A percentile compares a stretch with the other conserved stretches of the same genome.
phyloP scores from a whole-genome alignment of 2,888 invertebrate species.

The Lycocerus yunnanus region DNA sequence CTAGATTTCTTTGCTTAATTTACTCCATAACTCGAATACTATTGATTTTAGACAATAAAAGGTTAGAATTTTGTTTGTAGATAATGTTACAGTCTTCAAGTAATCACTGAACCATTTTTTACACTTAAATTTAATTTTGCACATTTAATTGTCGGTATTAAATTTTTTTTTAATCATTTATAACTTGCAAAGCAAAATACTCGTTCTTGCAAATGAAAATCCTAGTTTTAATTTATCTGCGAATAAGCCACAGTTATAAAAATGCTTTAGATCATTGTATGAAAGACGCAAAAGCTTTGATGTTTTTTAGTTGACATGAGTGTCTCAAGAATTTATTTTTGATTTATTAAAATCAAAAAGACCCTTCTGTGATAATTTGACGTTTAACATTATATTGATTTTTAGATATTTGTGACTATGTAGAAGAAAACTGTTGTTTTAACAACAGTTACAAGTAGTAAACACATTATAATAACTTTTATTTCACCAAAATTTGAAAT shows the following conservation, averaged over 20 bases:
- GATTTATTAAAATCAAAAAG: not conserved
- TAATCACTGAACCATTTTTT: too few species aligned
- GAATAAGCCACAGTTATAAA: not conserved
- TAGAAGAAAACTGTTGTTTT: not conserved
- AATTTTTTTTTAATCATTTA: not conserved
- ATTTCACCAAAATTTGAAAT: not conserved
- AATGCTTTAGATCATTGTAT: not conserved
- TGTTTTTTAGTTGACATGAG: not conserved
- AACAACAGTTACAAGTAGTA: too few species aligned
- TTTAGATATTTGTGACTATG: not conserved
- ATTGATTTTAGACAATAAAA: too few species aligned
- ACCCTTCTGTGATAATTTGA: not conserved
- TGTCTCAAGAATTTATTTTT: not conserved
- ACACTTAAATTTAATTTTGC: too few species aligned
- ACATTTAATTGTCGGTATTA: too few species aligned
- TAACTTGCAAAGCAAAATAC: not conserved
- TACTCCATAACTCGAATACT: too few species aligned
- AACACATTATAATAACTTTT: not conserved
- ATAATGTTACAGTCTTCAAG: too few species aligned
- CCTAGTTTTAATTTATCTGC: not conserved
- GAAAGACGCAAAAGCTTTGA: not conserved
- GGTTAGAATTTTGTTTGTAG: too few species aligned
- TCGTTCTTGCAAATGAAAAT: not conserved
- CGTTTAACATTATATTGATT: not conserved
- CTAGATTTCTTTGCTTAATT: too few species aligned